These are phyloP conservation scores for Mesocricetus auratus DNA, from an alignment of 2,113 vertebrate species.

Conservation along the genomic window DNA sequence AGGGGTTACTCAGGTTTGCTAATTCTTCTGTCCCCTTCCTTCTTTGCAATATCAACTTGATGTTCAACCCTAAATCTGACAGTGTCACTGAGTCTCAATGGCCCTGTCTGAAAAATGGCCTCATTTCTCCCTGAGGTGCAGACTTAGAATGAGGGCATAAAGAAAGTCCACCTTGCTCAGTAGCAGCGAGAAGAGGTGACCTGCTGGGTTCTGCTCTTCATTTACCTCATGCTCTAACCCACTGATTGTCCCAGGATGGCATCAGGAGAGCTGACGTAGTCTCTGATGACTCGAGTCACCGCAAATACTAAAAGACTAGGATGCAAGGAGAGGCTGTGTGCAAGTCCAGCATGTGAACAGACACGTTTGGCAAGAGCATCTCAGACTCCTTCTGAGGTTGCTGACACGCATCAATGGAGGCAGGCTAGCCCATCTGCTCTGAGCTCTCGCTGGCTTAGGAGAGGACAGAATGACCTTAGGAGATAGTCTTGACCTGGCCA, in stretches of 20 bases:
- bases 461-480: neutral
- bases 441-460: neutral
- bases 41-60: neutral
- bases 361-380: conserved; percentile 13
- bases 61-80: conserved; percentile 48
- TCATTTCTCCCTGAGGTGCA: neutral
- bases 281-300: neutral
- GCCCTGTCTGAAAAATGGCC: neutral
- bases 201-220: neutral
- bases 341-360: neutral
- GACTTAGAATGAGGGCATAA: neutral
- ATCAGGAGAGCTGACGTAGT: neutral
- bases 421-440: neutral
- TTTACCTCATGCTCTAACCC: neutral
- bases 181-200: neutral
- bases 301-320: neutral
- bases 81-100: neutral
- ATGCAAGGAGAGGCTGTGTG: neutral
- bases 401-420: neutral
- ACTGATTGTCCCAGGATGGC: neutral
- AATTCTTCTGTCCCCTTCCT: conserved; percentile 45
- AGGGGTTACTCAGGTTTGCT: conserved; percentile 48
- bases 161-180: neutral
- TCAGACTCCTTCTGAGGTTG: neutral
- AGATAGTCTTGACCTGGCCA: neutral